Conservation (phyloP, 2,113 vertebrate species). For the Oncorhynchus mykiss region DNA sequence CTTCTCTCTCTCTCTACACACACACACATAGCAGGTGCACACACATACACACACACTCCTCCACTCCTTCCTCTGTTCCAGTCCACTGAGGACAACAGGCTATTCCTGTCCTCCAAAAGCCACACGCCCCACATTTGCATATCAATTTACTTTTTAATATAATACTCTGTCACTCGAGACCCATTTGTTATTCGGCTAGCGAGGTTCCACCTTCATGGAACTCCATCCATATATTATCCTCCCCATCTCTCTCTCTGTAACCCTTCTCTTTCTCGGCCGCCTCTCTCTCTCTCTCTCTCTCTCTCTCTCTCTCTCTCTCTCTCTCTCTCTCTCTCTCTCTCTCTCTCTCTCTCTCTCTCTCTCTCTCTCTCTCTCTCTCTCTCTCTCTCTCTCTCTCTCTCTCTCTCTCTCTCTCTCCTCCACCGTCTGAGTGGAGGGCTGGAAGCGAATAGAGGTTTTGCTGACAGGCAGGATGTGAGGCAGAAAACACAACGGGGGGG, state of each 20-base stretch:
- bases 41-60: background rate
- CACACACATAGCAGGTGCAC: conserved; percentile 17
- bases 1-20: background rate
- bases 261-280: conserved; percentile 27
- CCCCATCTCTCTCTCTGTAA: background rate
- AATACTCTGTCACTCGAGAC: conserved; percentile 74
- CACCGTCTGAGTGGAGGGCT: background rate
- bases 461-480: conserved; percentile 55
- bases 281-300: background rate
- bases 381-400: background rate
- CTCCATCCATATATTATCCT: conserved; percentile 62
- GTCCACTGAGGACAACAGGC: conserved; percentile 69
- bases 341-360: background rate
- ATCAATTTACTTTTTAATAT: conserved; percentile 79
- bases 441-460: conserved; percentile 16
- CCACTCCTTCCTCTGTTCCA: conserved; percentile 54
- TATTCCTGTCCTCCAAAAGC: conserved; percentile 66
- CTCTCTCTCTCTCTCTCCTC: background rate
- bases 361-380: conserved; percentile 17
- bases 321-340: background rate
- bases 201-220: conserved; percentile 51
- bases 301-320: conserved; percentile 20
- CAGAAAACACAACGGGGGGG: conserved; percentile 58
- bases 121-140: conserved; percentile 74
- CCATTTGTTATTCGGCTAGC: conserved; percentile 69